These are phyloP conservation scores for Volucella zonaria DNA, from an alignment of 2,888 invertebrate species.

Conservation along the genomic window DNA sequence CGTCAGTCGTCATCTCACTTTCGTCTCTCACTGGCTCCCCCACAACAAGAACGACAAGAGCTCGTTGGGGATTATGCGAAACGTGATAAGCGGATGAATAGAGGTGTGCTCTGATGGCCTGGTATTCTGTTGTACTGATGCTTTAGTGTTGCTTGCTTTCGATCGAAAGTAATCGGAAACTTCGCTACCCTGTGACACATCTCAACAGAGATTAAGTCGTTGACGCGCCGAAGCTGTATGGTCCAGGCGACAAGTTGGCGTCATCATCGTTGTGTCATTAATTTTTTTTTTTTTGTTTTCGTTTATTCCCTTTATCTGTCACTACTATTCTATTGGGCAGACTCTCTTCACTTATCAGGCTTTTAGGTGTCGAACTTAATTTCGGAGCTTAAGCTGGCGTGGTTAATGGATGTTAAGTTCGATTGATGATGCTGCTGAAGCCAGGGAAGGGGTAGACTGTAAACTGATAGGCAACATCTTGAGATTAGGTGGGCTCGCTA, in stretches of 20 bases:
- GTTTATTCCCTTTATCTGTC: not conserved
- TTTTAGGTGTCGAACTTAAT: slow-evolving; percentile 45
- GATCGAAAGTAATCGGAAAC: slow-evolving; percentile 42
- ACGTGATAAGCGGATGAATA: slow-evolving; percentile 61
- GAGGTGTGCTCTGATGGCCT: slow-evolving; percentile 14
- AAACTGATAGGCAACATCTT: slow-evolving; percentile 5
- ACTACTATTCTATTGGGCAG: too few relatives aligned
- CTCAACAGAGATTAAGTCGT: slow-evolving; percentile 52
- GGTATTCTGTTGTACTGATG: too few relatives aligned
- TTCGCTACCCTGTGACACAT: slow-evolving; percentile 21
- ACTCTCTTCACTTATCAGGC: slow-evolving; percentile 20
- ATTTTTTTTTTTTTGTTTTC: slow-evolving; percentile 1
- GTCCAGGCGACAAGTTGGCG: slow-evolving; percentile 59
- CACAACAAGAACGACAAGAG: slow-evolving; percentile 19
- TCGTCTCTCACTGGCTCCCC: slow-evolving; percentile 4
- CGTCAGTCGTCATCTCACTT: slow-evolving; percentile 29
- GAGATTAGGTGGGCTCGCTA: slow-evolving; percentile 14
- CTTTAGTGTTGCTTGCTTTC: not conserved
- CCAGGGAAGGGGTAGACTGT: not conserved
- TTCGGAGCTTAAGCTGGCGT: slow-evolving; percentile 50
- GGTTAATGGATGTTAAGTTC: slow-evolving; percentile 50
- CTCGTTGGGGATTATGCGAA: slow-evolving; percentile 59
- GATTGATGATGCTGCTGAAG: slow-evolving; percentile 44
- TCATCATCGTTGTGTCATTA: slow-evolving; percentile 56
- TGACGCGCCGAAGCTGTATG: slow-evolving; percentile 28